Evolutionary conservation across 2,797 vertebrate genomes (phyloP).

Genomic region (Ceyx erithaca): DNA sequence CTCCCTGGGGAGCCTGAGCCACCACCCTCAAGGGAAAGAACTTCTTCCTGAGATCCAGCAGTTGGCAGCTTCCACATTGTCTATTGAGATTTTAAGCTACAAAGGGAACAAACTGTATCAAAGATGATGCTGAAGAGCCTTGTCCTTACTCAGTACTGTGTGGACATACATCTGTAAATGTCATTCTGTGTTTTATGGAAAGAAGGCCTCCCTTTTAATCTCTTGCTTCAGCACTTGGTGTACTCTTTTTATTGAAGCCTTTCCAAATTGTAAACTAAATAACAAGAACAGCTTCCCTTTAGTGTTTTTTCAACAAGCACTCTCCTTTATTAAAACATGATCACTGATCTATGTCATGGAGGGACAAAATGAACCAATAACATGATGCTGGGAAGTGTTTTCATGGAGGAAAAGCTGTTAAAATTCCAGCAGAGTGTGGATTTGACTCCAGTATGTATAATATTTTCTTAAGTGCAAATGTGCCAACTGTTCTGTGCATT

Average conservation of each 20-base stretch:
- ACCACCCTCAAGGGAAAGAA: too few species aligned
- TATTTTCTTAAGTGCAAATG: background rate
- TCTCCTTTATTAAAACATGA: conserved; percentile 29
- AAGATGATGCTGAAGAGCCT: background rate
- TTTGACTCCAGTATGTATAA: background rate
- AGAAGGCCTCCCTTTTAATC: background rate
- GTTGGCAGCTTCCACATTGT: background rate
- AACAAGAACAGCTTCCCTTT: background rate
- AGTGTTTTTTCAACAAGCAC: conserved; percentile 38
- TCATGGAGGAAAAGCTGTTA: background rate
- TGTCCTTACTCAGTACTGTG: background rate
- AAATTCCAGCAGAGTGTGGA: background rate
- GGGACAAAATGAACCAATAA: background rate
- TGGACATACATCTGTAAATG: background rate
- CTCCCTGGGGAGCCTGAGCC: too few species aligned
- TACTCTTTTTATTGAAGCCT: conserved; percentile 47
- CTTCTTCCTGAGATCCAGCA: too few species aligned
- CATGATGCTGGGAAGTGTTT: background rate
- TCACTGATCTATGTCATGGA: background rate
- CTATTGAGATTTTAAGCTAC: background rate
- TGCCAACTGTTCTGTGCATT: background rate
- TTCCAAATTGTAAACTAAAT: conserved; percentile 54
- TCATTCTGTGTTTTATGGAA: background rate
- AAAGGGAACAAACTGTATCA: background rate
- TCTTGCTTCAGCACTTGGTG: background rate